These are phyloP conservation scores for Lepeophtheirus salmonis DNA, from an alignment of 1,140 invertebrate genomes.

Conservation along the genomic window DNA sequence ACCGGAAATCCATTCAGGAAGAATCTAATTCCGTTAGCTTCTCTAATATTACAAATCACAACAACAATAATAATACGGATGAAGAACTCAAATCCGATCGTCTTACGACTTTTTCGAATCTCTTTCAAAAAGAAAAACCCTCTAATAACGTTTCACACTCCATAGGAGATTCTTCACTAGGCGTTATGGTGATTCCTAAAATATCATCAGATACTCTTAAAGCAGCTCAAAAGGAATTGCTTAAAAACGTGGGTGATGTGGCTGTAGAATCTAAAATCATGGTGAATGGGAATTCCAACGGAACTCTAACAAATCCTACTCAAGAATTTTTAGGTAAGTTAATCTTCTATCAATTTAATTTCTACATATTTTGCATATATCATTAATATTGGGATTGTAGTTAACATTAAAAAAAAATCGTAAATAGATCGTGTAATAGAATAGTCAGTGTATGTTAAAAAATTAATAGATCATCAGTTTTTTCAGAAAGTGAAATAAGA, in stretches of 20 bases:
- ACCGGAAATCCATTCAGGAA: not conserved
- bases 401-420: too few species aligned
- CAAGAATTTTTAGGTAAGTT: not conserved
- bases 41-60: not conserved
- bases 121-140: not conserved
- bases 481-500: too few species aligned
- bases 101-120: not conserved
- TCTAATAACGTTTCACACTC: not conserved
- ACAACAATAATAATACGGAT: not conserved
- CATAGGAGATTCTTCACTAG: too few species aligned
- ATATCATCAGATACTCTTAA: not conserved
- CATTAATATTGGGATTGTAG: too few species aligned
- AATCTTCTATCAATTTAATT: too few species aligned
- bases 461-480: too few species aligned
- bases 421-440: too few species aligned
- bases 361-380: too few species aligned
- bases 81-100: not conserved
- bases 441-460: too few species aligned
- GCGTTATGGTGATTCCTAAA: not conserved
- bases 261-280: not conserved
- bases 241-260: not conserved
- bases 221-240: not conserved
- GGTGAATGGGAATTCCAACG: not conserved
- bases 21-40: not conserved
- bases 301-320: not conserved